These are phyloP conservation scores for Xiphophorus maculatus DNA, from an alignment of 2,113 vertebrate genomes.

Conservation along the genomic window DNA sequence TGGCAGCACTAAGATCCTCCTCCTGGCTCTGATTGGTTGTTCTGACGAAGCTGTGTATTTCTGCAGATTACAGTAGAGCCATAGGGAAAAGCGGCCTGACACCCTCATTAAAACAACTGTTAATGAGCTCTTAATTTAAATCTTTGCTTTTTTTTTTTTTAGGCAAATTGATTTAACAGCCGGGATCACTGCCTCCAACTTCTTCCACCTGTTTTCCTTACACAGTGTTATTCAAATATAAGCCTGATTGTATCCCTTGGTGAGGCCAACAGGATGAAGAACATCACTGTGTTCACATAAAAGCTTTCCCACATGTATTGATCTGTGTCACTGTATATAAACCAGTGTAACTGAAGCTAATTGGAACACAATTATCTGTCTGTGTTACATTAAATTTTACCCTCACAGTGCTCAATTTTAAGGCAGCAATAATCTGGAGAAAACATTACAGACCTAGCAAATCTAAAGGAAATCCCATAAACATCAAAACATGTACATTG, in stretches of 20 bases:
- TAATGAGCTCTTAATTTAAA: no score
- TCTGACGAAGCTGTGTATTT: no score
- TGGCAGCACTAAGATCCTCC: no score
- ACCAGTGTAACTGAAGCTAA: constrained; percentile 16
- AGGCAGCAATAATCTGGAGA: neutral
- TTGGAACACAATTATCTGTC: neutral
- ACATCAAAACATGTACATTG: neutral
- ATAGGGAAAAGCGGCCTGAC: no score
- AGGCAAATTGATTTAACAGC: no score
- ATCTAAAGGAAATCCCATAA: neutral
- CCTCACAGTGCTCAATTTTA: neutral
- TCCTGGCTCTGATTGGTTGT: no score
- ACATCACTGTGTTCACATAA: neutral
- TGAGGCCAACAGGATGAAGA: no score
- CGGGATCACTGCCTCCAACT: no score
- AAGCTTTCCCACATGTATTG: constrained; percentile 24
- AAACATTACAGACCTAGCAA: neutral
- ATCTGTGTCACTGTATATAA: constrained; percentile 10
- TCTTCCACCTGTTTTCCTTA: constrained; percentile 9
- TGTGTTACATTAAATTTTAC: neutral
- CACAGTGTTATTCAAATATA: constrained; percentile 32
- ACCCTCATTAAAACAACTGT: no score
- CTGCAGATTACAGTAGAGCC: no score
- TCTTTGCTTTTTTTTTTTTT: no score
- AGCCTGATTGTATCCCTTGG: constrained; percentile 27